A percentile compares a stretch with the other conserved stretches of the same genome.
These are phyloP conservation scores for Papilio helenus DNA, from an alignment of 1,140 invertebrate species.

Conservation along the genomic window DNA sequence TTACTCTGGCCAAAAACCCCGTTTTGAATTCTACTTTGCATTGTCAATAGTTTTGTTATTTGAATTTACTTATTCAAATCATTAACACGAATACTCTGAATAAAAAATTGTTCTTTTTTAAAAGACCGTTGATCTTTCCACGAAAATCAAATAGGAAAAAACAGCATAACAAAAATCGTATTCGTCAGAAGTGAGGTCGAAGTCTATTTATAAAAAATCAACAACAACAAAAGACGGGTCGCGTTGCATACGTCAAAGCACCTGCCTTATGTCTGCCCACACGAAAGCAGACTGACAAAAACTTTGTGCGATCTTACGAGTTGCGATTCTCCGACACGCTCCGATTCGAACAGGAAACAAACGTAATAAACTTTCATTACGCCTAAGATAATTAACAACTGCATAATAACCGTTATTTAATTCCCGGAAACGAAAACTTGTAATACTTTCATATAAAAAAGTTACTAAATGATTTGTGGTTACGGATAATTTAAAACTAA, in stretches of 20 bases:
- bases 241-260: slow-evolving; percentile 54
- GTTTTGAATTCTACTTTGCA: slow-evolving; percentile 25
- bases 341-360: slow-evolving; percentile 42
- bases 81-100: slow-evolving; percentile 6
- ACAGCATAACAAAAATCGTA: slow-evolving; percentile 61
- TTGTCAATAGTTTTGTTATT: slow-evolving; percentile 20
- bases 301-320: slow-evolving; percentile 52
- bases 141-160: slow-evolving; percentile 35
- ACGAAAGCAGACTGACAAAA: slow-evolving; percentile 51
- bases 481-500: not conserved
- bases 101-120: not conserved
- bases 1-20: slow-evolving; percentile 29
- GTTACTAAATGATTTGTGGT: not conserved
- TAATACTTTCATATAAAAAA: slow-evolving; percentile 13
- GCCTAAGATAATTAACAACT: slow-evolving; percentile 22
- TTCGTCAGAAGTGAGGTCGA: slow-evolving; percentile 50
- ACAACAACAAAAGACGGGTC: slow-evolving; percentile 42
- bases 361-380: slow-evolving; percentile 38
- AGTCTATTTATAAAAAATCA: slow-evolving; percentile 52
- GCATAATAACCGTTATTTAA: slow-evolving; percentile 31
- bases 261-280: slow-evolving; percentile 57
- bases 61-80: slow-evolving; percentile 1
- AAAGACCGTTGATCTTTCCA: not conserved
- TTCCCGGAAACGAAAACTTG: slow-evolving; percentile 11
- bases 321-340: slow-evolving; percentile 17